Evolutionary conservation across 2,113 vertebrate genomes (phyloP).

Genomic region (Stomatorhinus ivindoensis): DNA sequence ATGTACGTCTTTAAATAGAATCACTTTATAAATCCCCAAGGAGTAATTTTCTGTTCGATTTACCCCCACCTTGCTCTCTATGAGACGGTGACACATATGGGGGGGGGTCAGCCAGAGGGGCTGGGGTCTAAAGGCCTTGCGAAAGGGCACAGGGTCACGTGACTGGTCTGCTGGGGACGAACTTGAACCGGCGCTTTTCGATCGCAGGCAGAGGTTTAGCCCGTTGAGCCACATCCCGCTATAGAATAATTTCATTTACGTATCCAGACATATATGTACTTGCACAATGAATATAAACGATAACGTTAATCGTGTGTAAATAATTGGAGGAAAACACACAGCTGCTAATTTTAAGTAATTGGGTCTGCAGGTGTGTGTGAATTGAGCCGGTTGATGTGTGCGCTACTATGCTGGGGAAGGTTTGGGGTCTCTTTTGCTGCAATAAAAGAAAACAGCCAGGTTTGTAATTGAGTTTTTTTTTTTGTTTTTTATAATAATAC

Average conservation of each 20-base stretch:
- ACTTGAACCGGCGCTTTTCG: background rate
- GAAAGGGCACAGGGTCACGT: background rate
- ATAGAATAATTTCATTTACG: background rate
- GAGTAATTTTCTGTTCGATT: background rate
- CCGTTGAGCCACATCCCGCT: background rate
- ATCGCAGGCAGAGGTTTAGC: background rate
- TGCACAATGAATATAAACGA: background rate
- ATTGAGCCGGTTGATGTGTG: background rate
- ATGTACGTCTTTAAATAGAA: background rate
- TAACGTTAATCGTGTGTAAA: background rate
- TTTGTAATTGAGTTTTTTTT: background rate
- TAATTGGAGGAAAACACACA: background rate
- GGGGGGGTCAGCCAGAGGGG: background rate
- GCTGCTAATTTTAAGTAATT: background rate
- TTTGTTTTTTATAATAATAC: background rate
- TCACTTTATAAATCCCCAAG: background rate
- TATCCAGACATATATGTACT: background rate
- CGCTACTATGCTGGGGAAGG: background rate
- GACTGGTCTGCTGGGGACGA: background rate
- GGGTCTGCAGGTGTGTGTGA: background rate
- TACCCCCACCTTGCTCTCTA: background rate
- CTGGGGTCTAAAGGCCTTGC: background rate
- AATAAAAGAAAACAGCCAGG: slow-evolving; percentile 8
- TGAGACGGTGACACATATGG: background rate
- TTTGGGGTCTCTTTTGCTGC: slow-evolving; percentile 10